phyloP scores from a whole-genome alignment of 2,888 invertebrate genomes.

The Leucozona laternaria region DNA sequence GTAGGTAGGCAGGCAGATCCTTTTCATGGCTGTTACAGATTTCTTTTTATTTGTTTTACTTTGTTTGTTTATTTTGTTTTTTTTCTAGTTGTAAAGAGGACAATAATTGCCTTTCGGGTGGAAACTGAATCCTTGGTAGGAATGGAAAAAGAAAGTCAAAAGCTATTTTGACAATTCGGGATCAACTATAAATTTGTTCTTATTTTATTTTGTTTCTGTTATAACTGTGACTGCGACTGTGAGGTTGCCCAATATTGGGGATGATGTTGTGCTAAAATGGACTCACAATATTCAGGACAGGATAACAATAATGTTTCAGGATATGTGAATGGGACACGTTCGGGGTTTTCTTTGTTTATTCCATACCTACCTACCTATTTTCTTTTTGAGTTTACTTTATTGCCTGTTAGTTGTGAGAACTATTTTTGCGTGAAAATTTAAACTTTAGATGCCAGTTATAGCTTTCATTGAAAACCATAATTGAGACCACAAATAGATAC shows the following conservation, averaged over 20 bases:
- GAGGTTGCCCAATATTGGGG: constrained; percentile 23
- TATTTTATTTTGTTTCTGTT: not conserved
- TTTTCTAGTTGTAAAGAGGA: constrained; percentile 46
- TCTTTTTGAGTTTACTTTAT: not conserved
- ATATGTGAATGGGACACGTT: constrained; percentile 45
- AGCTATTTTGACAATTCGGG: constrained; percentile 72
- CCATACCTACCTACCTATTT: not conserved
- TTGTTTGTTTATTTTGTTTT: constrained; percentile 78
- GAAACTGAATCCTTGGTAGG: constrained; percentile 24
- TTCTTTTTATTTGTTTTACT: constrained; percentile 75
- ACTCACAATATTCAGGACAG: constrained; percentile 58
- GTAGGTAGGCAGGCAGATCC: constrained; percentile 64
- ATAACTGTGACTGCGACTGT: not conserved
- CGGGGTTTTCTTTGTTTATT: not conserved
- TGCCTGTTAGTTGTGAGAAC: not conserved
- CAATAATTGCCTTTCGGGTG: constrained; percentile 59
- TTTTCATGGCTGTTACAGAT: constrained; percentile 74
- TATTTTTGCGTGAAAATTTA: not conserved
- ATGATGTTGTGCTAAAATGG: constrained; percentile 8
- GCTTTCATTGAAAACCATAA: no score
- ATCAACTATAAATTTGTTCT: constrained; percentile 71
- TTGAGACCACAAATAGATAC: no score
- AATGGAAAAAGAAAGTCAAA: constrained; percentile 39
- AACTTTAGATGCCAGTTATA: no score
- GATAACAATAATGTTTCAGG: constrained; percentile 65